Percentiles rank a stretch among this genome's conserved stretches.
Evolutionary conservation across 2,113 vertebrate genomes (phyloP).

Genomic region (Microcebus jonahi): DNA sequence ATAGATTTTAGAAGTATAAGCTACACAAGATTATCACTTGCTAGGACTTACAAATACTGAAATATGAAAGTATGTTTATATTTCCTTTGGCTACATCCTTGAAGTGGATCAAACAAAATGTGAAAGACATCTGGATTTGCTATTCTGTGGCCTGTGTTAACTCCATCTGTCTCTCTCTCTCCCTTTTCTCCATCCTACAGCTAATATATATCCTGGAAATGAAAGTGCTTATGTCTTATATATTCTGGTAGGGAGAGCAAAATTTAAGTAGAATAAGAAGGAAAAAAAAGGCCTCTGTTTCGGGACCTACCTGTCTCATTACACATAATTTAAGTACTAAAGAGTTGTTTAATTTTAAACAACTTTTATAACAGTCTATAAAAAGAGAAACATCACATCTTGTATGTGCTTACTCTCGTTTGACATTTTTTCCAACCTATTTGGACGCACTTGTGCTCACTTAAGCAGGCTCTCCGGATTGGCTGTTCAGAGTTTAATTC

Average conservation of each 20-base stretch:
- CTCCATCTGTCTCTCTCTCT: accelerated
- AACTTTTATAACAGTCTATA: constrained; percentile 55
- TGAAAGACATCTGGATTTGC: background rate
- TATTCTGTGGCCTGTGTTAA: background rate
- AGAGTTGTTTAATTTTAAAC: constrained; percentile 52
- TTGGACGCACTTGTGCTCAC: constrained; percentile 47
- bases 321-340: constrained; percentile 49
- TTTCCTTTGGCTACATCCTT: background rate
- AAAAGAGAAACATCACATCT: constrained; percentile 58
- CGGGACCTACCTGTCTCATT: constrained; percentile 3
- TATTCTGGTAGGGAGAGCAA: background rate
- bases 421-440: constrained; percentile 67
- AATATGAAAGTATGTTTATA: background rate
- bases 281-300: background rate
- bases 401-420: background rate
- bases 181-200: background rate
- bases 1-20: background rate
- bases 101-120: background rate
- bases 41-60: background rate
- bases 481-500: constrained; percentile 35
- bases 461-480: constrained; percentile 1
- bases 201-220: background rate
- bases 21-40: background rate
- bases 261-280: background rate
- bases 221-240: background rate